A percentile compares a stretch with the other conserved stretches of the same genome.
Conservation (phyloP, 2,113 vertebrate genomes). For the Erythrolamprus reginae region DNA sequence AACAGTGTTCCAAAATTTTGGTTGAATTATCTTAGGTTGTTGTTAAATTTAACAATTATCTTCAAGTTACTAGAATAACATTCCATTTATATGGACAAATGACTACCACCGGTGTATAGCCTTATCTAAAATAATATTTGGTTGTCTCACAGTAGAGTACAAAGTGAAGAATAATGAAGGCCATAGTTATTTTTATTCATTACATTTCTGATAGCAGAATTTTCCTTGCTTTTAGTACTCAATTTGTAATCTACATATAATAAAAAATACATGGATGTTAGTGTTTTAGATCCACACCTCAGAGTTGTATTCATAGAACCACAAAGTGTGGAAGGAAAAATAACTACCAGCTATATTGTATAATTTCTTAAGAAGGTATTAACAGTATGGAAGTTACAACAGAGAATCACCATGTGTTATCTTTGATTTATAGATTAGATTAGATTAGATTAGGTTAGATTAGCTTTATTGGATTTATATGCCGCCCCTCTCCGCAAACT, state of each 20-base stretch:
- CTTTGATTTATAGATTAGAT: background rate
- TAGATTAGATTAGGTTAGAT: no score
- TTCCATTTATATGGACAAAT: constrained; percentile 58
- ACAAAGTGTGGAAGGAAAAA: background rate
- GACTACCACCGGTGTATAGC: constrained; percentile 58
- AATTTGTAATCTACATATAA: constrained; percentile 54
- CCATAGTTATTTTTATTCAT: constrained; percentile 52
- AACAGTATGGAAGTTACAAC: constrained; percentile 46
- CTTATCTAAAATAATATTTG: constrained; percentile 58
- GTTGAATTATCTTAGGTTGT: constrained; percentile 61
- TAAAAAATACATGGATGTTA: constrained; percentile 41
- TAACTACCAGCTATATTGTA: background rate
- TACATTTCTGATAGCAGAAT: constrained; percentile 26
- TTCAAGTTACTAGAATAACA: constrained; percentile 60
- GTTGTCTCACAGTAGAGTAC: constrained; percentile 50
- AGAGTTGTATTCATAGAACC: background rate
- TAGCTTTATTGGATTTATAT: no score
- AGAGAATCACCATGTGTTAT: background rate
- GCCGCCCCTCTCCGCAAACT: no score
- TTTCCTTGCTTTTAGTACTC: constrained; percentile 56
- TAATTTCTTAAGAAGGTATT: constrained; percentile 86
- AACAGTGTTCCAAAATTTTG: constrained; percentile 65
- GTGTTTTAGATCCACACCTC: constrained; percentile 16
- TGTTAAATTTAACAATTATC: constrained; percentile 64
- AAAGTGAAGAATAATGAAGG: constrained; percentile 52